phyloP scores from a whole-genome alignment of 2,797 vertebrate genomes.

The Orientallactaga sibirica region DNA sequence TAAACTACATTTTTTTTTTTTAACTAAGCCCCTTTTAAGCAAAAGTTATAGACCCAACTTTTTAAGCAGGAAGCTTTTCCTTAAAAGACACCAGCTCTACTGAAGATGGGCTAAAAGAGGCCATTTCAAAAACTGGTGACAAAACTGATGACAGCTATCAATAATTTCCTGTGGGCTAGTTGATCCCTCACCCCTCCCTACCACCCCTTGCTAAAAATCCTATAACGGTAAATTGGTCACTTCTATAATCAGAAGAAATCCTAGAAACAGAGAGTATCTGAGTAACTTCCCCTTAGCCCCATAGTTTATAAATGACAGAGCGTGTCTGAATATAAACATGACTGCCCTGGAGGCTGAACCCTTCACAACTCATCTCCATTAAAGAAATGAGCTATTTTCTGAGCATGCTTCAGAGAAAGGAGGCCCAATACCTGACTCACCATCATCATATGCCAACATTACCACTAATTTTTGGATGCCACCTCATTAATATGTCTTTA shows the following conservation, averaged over 20 bases:
- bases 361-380: neutral
- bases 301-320: neutral
- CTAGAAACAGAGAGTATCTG: neutral
- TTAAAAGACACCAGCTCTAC: neutral
- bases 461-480: conserved; percentile 41
- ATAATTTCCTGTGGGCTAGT: neutral
- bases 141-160: neutral
- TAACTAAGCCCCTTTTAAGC: neutral
- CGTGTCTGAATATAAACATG: neutral
- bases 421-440: neutral
- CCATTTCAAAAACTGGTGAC: neutral
- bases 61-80: neutral
- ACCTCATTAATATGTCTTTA: conserved; percentile 16
- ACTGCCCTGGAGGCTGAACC: neutral
- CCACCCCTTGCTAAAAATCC: rapidly evolving
- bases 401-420: neutral
- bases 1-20: neutral
- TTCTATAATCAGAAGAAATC: neutral
- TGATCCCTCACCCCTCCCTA: neutral
- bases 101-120: neutral
- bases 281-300: neutral
- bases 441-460: neutral
- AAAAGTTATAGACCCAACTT: neutral
- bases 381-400: neutral
- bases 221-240: neutral